Conservation (phyloP, 2,113 vertebrate genomes). For the Strix aluco region DNA sequence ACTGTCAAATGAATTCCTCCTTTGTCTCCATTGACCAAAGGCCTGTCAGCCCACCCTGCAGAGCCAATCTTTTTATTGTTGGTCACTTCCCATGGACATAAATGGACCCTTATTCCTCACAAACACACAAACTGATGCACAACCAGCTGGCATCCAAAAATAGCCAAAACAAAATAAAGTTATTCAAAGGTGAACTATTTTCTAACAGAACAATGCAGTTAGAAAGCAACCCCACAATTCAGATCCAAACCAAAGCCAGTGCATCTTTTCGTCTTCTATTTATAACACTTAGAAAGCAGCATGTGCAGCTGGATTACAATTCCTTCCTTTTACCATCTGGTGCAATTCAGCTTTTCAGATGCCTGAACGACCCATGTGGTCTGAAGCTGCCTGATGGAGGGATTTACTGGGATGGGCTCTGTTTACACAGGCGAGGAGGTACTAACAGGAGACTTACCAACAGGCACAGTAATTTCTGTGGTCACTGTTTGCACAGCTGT, state of each 20-base stretch:
- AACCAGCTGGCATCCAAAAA: background rate
- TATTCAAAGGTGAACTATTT: background rate
- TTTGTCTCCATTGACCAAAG: background rate
- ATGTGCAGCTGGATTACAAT: background rate
- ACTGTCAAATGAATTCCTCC: background rate
- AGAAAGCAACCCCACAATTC: background rate
- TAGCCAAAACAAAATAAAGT: background rate
- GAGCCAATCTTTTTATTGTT: background rate
- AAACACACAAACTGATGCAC: background rate
- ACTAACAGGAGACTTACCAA: background rate
- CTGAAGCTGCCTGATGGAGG: background rate
- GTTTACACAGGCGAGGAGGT: background rate
- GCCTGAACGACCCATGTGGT: rapidly evolving
- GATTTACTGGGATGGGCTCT: background rate
- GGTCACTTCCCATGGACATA: background rate
- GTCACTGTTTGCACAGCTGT: background rate
- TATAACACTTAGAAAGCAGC: background rate
- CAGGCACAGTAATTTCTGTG: background rate
- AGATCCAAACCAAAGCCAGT: background rate
- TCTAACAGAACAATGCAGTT: background rate
- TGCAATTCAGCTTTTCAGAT: background rate
- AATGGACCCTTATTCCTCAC: background rate
- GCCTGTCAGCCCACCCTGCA: background rate
- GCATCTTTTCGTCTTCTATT: background rate
- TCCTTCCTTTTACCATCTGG: background rate